These are phyloP conservation scores for Ernsta delagoae DNA, from an alignment of 2,888 invertebrate species.

Conservation along the genomic window DNA sequence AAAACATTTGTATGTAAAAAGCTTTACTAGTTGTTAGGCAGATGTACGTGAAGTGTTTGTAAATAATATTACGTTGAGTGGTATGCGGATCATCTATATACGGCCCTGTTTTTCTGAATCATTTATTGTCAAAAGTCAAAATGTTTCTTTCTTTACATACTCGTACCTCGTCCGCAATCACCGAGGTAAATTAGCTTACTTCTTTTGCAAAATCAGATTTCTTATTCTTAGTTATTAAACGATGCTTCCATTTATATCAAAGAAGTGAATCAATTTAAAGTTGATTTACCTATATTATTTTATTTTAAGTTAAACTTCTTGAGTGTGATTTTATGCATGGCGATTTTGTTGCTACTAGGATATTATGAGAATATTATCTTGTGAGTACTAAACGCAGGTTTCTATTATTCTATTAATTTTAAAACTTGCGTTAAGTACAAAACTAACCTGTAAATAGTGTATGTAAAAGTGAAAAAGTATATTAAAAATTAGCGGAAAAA, in stretches of 20 bases:
- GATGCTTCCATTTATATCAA: slow-evolving; percentile 85
- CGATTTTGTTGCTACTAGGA: slow-evolving; percentile 78
- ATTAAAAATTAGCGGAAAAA: slow-evolving; percentile 63
- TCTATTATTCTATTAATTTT: slow-evolving; percentile 72
- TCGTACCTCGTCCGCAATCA: slow-evolving; percentile 15
- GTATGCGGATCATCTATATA: slow-evolving; percentile 56
- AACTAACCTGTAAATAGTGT: slow-evolving; percentile 75
- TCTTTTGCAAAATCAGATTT: slow-evolving; percentile 54
- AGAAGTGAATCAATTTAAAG: slow-evolving; percentile 80
- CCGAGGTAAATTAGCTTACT: slow-evolving; percentile 44
- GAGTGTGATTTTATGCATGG: slow-evolving; percentile 81
- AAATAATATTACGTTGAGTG: slow-evolving; percentile 74
- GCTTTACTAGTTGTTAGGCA: slow-evolving; percentile 80
- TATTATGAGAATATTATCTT: slow-evolving; percentile 60
- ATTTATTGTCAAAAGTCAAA: slow-evolving; percentile 30
- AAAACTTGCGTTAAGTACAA: slow-evolving; percentile 68
- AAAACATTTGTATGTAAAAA: slow-evolving; percentile 75
- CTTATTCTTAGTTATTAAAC: slow-evolving; percentile 78
- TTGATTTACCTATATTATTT: slow-evolving; percentile 76
- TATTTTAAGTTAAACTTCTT: slow-evolving; percentile 73
- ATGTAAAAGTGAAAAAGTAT: slow-evolving; percentile 53
- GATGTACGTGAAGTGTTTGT: slow-evolving; percentile 75
- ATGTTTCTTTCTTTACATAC: slow-evolving; percentile 39
- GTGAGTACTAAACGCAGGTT: slow-evolving; percentile 68
- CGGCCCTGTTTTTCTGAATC: neutral